These are phyloP conservation scores for Pachypsylla venusta DNA, from an alignment of 1,140 invertebrate species.

Conservation along the genomic window DNA sequence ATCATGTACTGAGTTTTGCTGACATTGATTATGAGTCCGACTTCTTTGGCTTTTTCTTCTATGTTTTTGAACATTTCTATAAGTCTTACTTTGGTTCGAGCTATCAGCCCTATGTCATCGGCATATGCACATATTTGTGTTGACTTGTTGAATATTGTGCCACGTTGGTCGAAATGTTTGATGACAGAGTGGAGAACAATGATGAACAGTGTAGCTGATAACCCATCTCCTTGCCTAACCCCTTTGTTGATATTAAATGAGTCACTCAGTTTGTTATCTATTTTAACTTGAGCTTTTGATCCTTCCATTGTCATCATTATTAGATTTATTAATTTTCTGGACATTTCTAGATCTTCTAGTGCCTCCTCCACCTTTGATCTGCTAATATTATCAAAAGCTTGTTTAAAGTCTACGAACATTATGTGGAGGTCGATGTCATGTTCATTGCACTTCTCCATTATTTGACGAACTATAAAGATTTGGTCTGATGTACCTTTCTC, in stretches of 20 bases:
- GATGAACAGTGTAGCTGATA: slow-evolving; percentile 22
- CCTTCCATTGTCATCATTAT: slow-evolving; percentile 2
- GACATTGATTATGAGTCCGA: neutral
- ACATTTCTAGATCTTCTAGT: neutral
- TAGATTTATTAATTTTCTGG: slow-evolving; percentile 9
- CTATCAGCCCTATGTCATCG: neutral
- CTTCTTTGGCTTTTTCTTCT: slow-evolving; percentile 1
- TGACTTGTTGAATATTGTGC: neutral
- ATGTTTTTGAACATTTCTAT: neutral
- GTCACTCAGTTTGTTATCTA: slow-evolving; percentile 1
- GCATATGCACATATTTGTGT: neutral
- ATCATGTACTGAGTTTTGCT: neutral
- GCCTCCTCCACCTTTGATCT: slow-evolving; percentile 2
- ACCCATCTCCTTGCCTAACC: slow-evolving; percentile 16
- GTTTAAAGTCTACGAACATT: slow-evolving; percentile 19
- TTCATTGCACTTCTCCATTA: slow-evolving; percentile 16
- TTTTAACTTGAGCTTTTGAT: slow-evolving; percentile 8
- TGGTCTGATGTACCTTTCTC: slow-evolving; percentile 19
- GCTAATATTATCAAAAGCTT: slow-evolving; percentile 12
- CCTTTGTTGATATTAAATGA: slow-evolving; percentile 11
- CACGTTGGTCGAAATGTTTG: slow-evolving; percentile 14
- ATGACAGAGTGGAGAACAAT: slow-evolving; percentile 19
- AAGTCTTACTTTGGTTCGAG: neutral
- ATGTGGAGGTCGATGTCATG: slow-evolving; percentile 16
- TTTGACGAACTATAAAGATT: slow-evolving; percentile 16